Evolutionary conservation across 1,140 invertebrate genomes (phyloP).

Genomic region (Pararge aegeria): DNA sequence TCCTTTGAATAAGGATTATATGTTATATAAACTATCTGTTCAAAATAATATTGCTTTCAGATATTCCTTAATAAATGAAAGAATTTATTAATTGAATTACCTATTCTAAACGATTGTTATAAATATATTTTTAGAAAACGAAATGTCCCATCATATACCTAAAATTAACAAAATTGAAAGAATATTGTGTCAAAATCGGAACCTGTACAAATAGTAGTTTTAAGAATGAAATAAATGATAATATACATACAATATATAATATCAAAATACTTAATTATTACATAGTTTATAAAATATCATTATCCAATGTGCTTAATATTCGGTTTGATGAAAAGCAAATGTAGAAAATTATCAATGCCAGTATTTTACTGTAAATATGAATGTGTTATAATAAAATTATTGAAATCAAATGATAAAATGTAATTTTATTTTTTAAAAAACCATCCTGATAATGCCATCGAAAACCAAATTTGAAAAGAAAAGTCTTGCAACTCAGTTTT

Average conservation of each 20-base stretch:
- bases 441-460: too few relatives aligned
- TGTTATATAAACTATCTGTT: too few relatives aligned
- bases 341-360: conserved; percentile 64
- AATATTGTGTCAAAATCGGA: conserved; percentile 27
- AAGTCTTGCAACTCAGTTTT: too few relatives aligned
- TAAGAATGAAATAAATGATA: conserved; percentile 29
- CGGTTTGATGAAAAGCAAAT: conserved; percentile 46
- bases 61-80: too few relatives aligned
- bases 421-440: conserved; percentile 40
- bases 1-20: too few relatives aligned
- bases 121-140: too few relatives aligned
- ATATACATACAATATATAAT: conserved; percentile 24
- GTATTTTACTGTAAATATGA: conserved; percentile 77
- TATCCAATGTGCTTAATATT: conserved; percentile 47
- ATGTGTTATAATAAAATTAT: conserved; percentile 73
- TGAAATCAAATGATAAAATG: conserved; percentile 52
- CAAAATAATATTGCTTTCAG: too few relatives aligned
- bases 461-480: too few relatives aligned
- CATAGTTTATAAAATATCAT: conserved; percentile 32
- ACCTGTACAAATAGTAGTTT: conserved; percentile 32
- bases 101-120: too few relatives aligned
- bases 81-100: too few relatives aligned
- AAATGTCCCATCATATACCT: too few relatives aligned
- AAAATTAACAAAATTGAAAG: conserved; percentile 5
- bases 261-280: conserved; percentile 38